These are phyloP conservation scores for Zoanthus sansibaricus DNA, from an alignment of 92 coral and sea anemone genomes.

Conservation along the genomic window DNA sequence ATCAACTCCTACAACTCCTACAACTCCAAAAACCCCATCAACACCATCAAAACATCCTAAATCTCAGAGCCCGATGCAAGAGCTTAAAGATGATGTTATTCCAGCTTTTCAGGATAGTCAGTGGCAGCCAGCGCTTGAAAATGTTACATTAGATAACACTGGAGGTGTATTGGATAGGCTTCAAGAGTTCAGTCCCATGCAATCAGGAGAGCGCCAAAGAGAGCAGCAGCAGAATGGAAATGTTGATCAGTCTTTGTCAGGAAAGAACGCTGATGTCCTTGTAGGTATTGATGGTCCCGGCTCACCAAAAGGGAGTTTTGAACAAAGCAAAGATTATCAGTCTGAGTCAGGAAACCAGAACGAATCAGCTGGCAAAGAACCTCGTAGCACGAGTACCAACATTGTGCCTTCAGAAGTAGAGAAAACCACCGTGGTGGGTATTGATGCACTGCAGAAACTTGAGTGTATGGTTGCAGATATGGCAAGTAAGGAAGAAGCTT, in stretches of 20 bases:
- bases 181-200: neutral
- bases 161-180: neutral
- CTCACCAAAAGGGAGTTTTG: neutral
- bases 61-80: slow-evolving; percentile 1
- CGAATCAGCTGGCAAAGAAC: slow-evolving; percentile 16
- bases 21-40: slow-evolving; percentile 51
- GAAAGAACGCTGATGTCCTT: neutral
- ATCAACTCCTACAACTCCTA: slow-evolving; percentile 47
- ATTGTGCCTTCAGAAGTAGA: slow-evolving; percentile 53
- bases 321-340: slow-evolving; percentile 1
- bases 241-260: slow-evolving; percentile 1
- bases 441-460: slow-evolving; percentile 90
- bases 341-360: neutral
- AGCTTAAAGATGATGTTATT: slow-evolving; percentile 13
- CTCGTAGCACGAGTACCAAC: slow-evolving; percentile 30
- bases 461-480: slow-evolving; percentile 99
- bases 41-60: slow-evolving; percentile 31
- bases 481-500: slow-evolving; percentile 92
- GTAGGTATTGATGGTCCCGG: neutral
- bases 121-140: slow-evolving; percentile 35
- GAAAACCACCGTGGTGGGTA: slow-evolving; percentile 29
- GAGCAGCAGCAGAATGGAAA: neutral
- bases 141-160: neutral
- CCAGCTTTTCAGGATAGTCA: slow-evolving; percentile 15
- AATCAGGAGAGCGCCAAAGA: neutral